These are phyloP conservation scores for Scomber scombrus DNA, from an alignment of 2,113 vertebrate species.

Conservation along the genomic window DNA sequence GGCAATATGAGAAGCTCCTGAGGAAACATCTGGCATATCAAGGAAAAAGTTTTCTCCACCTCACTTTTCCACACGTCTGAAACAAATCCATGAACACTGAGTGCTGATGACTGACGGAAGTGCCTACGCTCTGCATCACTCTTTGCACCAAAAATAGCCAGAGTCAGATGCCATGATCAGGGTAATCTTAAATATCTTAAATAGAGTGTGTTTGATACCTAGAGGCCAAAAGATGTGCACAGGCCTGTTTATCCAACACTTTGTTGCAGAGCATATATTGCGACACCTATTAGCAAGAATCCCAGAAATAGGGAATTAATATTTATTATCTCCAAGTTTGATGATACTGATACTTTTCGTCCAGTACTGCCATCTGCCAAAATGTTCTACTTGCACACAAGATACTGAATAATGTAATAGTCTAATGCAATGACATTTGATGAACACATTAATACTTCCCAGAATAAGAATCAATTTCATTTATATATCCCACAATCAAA, in stretches of 20 bases:
- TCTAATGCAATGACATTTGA: background rate
- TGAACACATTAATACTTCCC: background rate
- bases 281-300: no score
- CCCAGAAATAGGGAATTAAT: background rate
- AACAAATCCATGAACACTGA: conserved; percentile 45
- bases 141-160: conserved; percentile 35
- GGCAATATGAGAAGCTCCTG: conserved; percentile 68
- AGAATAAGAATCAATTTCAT: no score
- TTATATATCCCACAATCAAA: no score
- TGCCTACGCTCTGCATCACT: conserved; percentile 26
- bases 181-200: background rate
- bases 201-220: no score
- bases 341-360: no score
- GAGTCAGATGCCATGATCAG: conserved; percentile 15
- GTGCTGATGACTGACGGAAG: conserved; percentile 26
- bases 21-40: conserved; percentile 79
- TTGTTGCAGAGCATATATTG: no score
- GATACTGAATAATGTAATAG: no score
- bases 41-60: conserved; percentile 58
- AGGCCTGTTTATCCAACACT: no score
- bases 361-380: no score
- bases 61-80: conserved; percentile 51
- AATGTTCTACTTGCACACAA: no score
- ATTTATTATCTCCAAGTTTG: background rate
- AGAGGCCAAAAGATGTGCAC: no score